phyloP scores from a whole-genome alignment of 2,888 invertebrate genomes.

The Caenorhabditis sinica region DNA sequence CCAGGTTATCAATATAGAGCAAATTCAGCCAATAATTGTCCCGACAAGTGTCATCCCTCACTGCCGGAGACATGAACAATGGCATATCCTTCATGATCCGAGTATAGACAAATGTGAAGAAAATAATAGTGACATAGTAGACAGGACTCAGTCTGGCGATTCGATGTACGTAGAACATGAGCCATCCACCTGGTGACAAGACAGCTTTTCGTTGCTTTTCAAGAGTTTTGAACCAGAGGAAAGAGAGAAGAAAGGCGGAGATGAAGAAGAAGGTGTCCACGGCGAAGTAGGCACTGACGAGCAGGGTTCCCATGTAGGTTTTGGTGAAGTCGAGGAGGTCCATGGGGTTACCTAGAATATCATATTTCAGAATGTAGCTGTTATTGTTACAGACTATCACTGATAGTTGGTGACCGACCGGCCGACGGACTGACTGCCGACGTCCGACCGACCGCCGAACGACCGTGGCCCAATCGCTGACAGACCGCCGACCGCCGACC shows the following conservation, averaged over 20 bases:
- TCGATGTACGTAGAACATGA: slow-evolving; percentile 78
- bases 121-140: slow-evolving; percentile 73
- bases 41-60: slow-evolving; percentile 64
- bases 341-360: slow-evolving; percentile 68
- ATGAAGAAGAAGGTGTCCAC: slow-evolving; percentile 73
- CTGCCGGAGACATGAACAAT: slow-evolving; percentile 52
- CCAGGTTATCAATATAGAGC: slow-evolving; percentile 75
- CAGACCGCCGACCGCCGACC: too few relatives aligned
- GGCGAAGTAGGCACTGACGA: slow-evolving; percentile 69
- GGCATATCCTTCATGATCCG: slow-evolving; percentile 60
- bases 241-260: slow-evolving; percentile 63
- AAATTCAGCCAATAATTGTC: slow-evolving; percentile 75
- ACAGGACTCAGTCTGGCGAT: slow-evolving; percentile 72
- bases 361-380: too few relatives aligned
- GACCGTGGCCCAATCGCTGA: too few relatives aligned
- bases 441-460: too few relatives aligned
- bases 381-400: too few relatives aligned
- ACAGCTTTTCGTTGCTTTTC: slow-evolving; percentile 48
- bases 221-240: slow-evolving; percentile 68
- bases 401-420: too few relatives aligned
- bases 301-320: slow-evolving; percentile 48
- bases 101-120: slow-evolving; percentile 73
- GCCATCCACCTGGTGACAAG: slow-evolving; percentile 67
- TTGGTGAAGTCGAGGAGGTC: slow-evolving; percentile 64
- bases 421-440: too few relatives aligned